Conservation (phyloP, 2,888 invertebrate species). For the Adela reaumurella region DNA sequence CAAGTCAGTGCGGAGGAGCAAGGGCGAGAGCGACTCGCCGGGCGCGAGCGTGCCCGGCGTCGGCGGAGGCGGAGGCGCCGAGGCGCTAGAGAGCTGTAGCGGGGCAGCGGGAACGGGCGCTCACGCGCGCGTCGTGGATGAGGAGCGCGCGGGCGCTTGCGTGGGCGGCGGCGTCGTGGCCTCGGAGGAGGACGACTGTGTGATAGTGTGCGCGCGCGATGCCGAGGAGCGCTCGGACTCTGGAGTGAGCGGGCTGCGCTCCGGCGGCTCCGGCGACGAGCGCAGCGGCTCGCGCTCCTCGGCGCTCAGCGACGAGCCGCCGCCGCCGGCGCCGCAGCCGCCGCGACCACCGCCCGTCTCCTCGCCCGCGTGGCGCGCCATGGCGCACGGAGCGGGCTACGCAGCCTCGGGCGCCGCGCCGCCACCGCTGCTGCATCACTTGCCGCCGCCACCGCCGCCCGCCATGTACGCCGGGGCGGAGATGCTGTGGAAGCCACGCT, state of each 20-base stretch:
- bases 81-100: slow-evolving; percentile 10
- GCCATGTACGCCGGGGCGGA: slow-evolving; percentile 39
- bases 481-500: slow-evolving; percentile 60
- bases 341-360: slow-evolving; percentile 38
- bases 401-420: slow-evolving; percentile 16
- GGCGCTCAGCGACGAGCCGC: slow-evolving; percentile 70
- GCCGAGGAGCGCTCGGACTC: slow-evolving; percentile 61
- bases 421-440: slow-evolving; percentile 19
- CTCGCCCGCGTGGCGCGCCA: slow-evolving; percentile 25
- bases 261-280: slow-evolving; percentile 75
- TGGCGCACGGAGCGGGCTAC: slow-evolving; percentile 10
- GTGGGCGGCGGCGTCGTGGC: slow-evolving; percentile 54
- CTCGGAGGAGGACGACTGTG: slow-evolving; percentile 63
- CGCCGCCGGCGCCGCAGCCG: slow-evolving; percentile 46
- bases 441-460: slow-evolving; percentile 20
- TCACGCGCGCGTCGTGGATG: slow-evolving; percentile 48
- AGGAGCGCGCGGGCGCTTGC: slow-evolving; percentile 30
- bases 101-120: slow-evolving; percentile 22
- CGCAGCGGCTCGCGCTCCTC: slow-evolving; percentile 71
- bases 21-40: slow-evolving; percentile 18
- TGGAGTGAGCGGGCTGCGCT: slow-evolving; percentile 73
- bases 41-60: slow-evolving; percentile 26
- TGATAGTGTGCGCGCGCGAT: slow-evolving; percentile 60
- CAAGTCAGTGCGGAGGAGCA: neutral
- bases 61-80: slow-evolving; percentile 13